phyloP scores from a whole-genome alignment of 1,140 invertebrate species.

The Pristionchus pacificus region DNA sequence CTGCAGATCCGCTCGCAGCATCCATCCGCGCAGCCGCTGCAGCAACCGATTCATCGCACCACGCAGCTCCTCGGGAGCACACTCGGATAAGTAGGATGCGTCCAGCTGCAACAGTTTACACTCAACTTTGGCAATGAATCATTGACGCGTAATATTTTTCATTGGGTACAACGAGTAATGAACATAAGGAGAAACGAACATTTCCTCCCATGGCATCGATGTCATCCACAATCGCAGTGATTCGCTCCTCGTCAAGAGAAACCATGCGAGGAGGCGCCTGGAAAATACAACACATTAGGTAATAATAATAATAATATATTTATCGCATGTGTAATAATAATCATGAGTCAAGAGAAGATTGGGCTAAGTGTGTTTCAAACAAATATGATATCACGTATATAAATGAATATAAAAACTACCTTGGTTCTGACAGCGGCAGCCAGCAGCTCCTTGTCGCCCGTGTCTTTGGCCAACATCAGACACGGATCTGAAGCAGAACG shows the following conservation, averaged over 20 bases:
- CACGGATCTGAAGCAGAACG: slow-evolving; percentile 18
- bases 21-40: slow-evolving; percentile 1
- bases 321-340: no score
- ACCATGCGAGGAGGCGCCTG: slow-evolving; percentile 29
- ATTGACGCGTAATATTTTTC: neutral
- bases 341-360: no score
- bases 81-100: neutral
- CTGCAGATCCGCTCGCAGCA: slow-evolving; percentile 13
- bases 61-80: slow-evolving; percentile 27
- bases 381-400: neutral
- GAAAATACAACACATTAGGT: no score
- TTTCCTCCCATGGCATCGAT: slow-evolving; percentile 11
- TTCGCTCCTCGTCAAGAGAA: slow-evolving; percentile 28
- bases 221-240: slow-evolving; percentile 10
- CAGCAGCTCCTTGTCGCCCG: slow-evolving; percentile 7
- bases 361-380: no score
- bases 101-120: slow-evolving; percentile 11
- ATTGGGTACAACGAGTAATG: slow-evolving; percentile 2
- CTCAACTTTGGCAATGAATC: neutral
- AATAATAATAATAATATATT: no score
- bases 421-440: neutral
- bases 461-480: slow-evolving; percentile 29
- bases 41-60: slow-evolving; percentile 28
- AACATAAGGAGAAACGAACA: neutral
- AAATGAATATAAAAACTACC: neutral